Evolutionary conservation across 2,113 vertebrate species (phyloP).

Genomic region (Bos taurus): ARS-UCD2.0 NC_082638.1:1025001-1025500

Average conservation of each 20-base stretch:
- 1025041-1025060: background rate
- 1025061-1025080: accelerated
- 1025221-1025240: background rate
- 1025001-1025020: background rate
- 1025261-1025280: background rate
- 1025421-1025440: no score
- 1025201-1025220: background rate
- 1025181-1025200: background rate
- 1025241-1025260: background rate
- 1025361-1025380: background rate
- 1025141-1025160: background rate
- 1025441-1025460: background rate
- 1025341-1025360: background rate
- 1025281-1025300: background rate
- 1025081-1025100: accelerated
- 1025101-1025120: background rate
- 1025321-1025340: background rate
- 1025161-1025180: background rate
- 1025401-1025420: no score
- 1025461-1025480: background rate
- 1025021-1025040: accelerated
- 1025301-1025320: background rate
- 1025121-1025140: background rate
- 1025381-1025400: background rate
- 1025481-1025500: background rate